These are phyloP conservation scores for Orgyia antiqua DNA, from an alignment of 2,888 invertebrate genomes.

Conservation along the genomic window DNA sequence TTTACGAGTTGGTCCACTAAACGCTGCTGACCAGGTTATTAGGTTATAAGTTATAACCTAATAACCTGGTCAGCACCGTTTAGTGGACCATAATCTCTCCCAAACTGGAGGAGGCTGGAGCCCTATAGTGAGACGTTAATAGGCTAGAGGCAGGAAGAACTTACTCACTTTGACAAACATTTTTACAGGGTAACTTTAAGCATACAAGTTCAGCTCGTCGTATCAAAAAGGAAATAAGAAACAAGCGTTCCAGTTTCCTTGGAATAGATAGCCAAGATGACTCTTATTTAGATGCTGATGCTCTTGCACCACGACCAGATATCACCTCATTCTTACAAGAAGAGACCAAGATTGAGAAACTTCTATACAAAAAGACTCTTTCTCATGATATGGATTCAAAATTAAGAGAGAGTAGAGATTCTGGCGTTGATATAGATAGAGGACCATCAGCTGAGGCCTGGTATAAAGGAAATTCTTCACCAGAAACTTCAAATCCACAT, in stretches of 20 bases:
- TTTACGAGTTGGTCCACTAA: no score
- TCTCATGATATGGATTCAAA: constrained; percentile 84
- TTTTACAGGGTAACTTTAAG: constrained; percentile 78
- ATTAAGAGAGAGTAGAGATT: constrained; percentile 84
- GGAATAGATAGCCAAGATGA: constrained; percentile 88
- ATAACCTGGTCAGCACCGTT: no score
- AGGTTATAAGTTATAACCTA: no score
- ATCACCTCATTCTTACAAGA: constrained; percentile 88
- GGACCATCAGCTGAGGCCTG: constrained; percentile 78
- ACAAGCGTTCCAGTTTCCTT: constrained; percentile 90
- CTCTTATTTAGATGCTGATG: constrained; percentile 83
- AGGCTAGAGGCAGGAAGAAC: no score
- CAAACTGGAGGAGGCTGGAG: no score
- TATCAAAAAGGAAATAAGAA: constrained; percentile 90
- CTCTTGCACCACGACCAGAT: constrained; percentile 85
- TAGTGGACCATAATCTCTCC: no score
- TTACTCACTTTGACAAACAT: no score
- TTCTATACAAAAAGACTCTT: constrained; percentile 84
- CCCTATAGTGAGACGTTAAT: no score
- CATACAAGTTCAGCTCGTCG: constrained; percentile 89
- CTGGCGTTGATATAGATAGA: constrained; percentile 85
- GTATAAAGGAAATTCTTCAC: constrained; percentile 73
- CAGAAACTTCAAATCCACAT: constrained; percentile 80
- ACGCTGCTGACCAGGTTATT: no score
- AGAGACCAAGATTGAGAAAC: constrained; percentile 86